phyloP scores from a whole-genome alignment of 1,140 invertebrate species.

The Tachypleus tridentatus region DNA sequence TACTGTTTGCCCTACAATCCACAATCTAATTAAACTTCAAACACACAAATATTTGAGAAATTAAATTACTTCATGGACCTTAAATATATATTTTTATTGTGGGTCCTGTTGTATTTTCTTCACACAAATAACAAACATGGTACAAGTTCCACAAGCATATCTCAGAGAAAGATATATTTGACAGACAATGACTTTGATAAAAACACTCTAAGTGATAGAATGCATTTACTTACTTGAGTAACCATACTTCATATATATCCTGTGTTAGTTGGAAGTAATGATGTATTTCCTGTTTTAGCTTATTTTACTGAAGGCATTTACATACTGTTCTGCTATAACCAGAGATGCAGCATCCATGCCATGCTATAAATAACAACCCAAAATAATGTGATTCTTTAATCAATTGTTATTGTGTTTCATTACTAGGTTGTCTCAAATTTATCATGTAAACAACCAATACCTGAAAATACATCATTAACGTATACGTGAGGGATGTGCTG shows the following conservation, averaged over 20 bases:
- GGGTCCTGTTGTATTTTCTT: no score
- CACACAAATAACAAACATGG: no score
- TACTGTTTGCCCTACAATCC: no score
- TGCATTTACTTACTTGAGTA: slow-evolving; percentile 20
- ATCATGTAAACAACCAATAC: slow-evolving; percentile 4
- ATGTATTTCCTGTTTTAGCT: slow-evolving; percentile 84
- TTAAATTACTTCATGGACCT: no score
- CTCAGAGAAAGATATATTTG: no score
- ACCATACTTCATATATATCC: slow-evolving; percentile 45
- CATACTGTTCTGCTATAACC: slow-evolving; percentile 90
- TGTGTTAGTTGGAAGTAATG: slow-evolving; percentile 83
- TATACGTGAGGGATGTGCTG: no score
- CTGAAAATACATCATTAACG: background rate
- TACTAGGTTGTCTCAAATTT: background rate
- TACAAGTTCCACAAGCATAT: no score
- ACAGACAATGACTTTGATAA: no score
- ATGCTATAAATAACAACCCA: slow-evolving; percentile 36
- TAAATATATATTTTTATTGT: no score
- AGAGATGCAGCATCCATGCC: slow-evolving; percentile 82
- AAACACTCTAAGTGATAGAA: no score
- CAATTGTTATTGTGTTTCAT: background rate
- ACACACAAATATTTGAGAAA: no score
- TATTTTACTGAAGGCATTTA: slow-evolving; percentile 83
- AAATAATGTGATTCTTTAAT: slow-evolving; percentile 1
- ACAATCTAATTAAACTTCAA: no score